These are phyloP conservation scores for Dinomys branickii DNA, from an alignment of 2,113 vertebrate genomes.

Conservation along the genomic window DNA sequence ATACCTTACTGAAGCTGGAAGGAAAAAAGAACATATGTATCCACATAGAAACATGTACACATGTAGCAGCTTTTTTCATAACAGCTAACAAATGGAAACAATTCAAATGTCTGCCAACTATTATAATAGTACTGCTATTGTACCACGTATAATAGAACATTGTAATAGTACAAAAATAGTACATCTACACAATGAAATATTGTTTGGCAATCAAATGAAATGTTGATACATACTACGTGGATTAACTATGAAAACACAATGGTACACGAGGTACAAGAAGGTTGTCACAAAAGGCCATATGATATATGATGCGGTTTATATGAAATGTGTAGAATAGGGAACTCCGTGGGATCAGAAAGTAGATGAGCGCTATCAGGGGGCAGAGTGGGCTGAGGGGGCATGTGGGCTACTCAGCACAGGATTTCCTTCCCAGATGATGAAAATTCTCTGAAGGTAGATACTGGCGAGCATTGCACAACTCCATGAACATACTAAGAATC, in stretches of 20 bases:
- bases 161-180: neutral
- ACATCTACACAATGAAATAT: neutral
- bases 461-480: neutral
- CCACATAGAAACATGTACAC: neutral
- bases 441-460: neutral
- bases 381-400: no score
- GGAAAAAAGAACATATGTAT: neutral
- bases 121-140: neutral
- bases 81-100: neutral
- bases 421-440: neutral
- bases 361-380: no score
- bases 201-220: neutral
- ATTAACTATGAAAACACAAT: neutral
- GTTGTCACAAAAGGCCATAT: neutral
- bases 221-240: neutral
- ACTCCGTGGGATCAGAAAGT: neutral
- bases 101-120: neutral
- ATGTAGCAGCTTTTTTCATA: neutral
- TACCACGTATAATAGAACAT: no score
- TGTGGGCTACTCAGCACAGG: neutral
- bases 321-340: neutral
- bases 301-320: neutral
- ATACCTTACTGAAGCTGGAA: neutral
- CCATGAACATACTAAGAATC: neutral
- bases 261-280: neutral